Percentiles rank a stretch among this genome's conserved stretches.
These are phyloP conservation scores for Blastobasis lacticolella DNA, from an alignment of 2,888 invertebrate species.

Conservation along the genomic window DNA sequence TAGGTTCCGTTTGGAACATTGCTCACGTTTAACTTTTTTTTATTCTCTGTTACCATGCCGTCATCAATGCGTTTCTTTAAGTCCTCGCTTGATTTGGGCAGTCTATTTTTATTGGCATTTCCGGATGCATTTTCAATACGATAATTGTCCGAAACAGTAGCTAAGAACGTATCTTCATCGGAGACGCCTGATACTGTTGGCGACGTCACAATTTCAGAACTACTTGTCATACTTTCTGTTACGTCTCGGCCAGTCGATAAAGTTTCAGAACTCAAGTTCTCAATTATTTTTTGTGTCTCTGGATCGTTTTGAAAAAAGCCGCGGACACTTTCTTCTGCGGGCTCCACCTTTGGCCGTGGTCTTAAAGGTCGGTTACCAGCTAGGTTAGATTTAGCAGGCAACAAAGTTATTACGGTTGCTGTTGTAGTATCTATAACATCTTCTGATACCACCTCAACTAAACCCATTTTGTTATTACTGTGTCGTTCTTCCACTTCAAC, in stretches of 20 bases:
- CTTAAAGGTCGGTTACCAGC: conserved; percentile 82
- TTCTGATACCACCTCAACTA: conserved; percentile 61
- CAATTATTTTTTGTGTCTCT: conserved; percentile 36
- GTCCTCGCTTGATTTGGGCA: conserved; percentile 54
- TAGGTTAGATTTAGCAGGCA: conserved; percentile 86
- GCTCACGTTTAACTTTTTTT: conserved; percentile 20
- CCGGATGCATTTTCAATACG: conserved; percentile 24
- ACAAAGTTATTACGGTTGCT: conserved; percentile 71
- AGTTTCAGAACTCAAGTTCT: conserved; percentile 42
- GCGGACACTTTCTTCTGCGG: conserved; percentile 42
- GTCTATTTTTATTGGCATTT: conserved; percentile 38
- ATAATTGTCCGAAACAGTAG: conserved; percentile 31
- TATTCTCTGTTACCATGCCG: conserved; percentile 14
- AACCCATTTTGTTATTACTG: conserved; percentile 49
- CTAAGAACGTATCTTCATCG: conserved; percentile 22
- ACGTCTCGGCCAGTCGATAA: conserved; percentile 27
- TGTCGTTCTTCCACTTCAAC: conserved; percentile 36
- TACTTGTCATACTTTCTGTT: conserved; percentile 26
- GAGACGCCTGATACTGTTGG: conserved; percentile 20
- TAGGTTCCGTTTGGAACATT: conserved; percentile 60
- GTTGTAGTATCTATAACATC: conserved; percentile 59
- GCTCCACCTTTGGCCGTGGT: conserved; percentile 71
- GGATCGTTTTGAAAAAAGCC: conserved; percentile 44
- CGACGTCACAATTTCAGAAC: conserved; percentile 30
- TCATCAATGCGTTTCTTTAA: conserved; percentile 28